These are phyloP conservation scores for Coptodon rendalli DNA, from an alignment of 2,113 vertebrate genomes.

Conservation along the genomic window DNA sequence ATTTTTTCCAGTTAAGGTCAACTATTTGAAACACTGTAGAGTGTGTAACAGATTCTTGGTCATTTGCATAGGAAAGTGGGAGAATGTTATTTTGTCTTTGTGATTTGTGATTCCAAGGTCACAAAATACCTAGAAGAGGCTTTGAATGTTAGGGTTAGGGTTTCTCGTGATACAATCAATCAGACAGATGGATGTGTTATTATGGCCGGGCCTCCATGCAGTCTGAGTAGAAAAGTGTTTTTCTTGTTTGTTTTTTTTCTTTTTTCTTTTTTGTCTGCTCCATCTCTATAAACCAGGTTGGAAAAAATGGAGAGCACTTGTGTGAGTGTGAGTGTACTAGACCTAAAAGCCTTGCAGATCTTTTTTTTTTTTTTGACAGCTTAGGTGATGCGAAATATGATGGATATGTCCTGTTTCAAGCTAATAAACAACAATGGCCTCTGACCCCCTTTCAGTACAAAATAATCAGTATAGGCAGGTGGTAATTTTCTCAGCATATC, in stretches of 20 bases:
- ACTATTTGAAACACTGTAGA: conserved; percentile 17
- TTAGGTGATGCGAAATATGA: conserved; percentile 39
- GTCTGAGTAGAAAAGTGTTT: conserved; percentile 28
- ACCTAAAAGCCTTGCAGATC: background rate
- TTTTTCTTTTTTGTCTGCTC: conserved; percentile 15
- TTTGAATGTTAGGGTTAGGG: conserved; percentile 16
- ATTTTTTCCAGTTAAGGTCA: conserved; percentile 46
- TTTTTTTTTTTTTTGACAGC: background rate
- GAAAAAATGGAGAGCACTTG: conserved; percentile 35
- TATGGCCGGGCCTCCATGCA: conserved; percentile 6
- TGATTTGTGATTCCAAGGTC: conserved; percentile 62
- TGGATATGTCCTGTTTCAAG: conserved; percentile 28
- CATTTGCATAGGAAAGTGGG: conserved; percentile 40
- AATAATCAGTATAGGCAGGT: conserved; percentile 33
- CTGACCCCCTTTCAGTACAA: conserved; percentile 3
- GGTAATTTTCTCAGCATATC: background rate
- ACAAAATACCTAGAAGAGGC: conserved; percentile 1
- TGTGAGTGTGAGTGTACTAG: conserved; percentile 31
- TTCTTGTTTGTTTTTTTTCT: background rate
- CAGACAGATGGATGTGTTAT: conserved; percentile 46
- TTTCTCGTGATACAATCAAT: conserved; percentile 28
- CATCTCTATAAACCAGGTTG: conserved; percentile 52
- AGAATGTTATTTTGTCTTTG: conserved; percentile 40
- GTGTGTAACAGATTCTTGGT: conserved; percentile 45
- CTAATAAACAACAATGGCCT: conserved; percentile 27